Base-by-base conservation (phyloP, 2,888 invertebrate species). In the Trichopoda pennipes region DNA sequence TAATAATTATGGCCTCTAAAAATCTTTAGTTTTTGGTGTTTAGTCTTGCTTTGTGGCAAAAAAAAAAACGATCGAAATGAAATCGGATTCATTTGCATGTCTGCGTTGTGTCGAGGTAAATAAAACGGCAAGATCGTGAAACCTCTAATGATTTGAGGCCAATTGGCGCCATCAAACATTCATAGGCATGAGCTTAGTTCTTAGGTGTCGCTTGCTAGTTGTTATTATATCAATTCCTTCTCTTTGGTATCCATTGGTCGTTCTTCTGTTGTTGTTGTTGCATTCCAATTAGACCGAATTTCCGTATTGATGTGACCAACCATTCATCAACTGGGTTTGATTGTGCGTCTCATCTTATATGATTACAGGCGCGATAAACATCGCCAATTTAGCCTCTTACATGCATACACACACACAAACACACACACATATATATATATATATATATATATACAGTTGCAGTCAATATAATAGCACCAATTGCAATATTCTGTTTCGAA, bases 211-310 rank as follows among this genome's bases (percentile, higher is more conserved):
- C 38, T 60, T n/a, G 19, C 38, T 28, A 42, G 49, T 64, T 16
- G 44, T 49, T 42, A 14, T 19, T 55, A 47, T 66, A 49, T 14
- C 14, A 53, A 51, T 35, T 51, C 10, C 49, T 23, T 28, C 17
- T 49, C 38, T 49, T 49, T 49, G 38, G 14, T 19, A 28, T 16
- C 51, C 63, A 56, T 21, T 23, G 49, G 19, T 23, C 7, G 1
- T 49, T 1, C 6, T 49, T 69, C 56, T 77, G 77, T 32, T 58
- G 77, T 69, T 74, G 69, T 72, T 77, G 69, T 60, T 78, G 74
- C 64, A 70, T 72, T 82, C 78, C 81, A 78, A 78, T 78, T 82
- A 82, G 78, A 82, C 66, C 74, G 42, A 78, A 82, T 75, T 70
- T 82, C 74, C 78, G 78, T 78, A 74, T 74, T 74, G 64, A 81